These are phyloP conservation scores for Pterocles burchelli DNA, from an alignment of 2,113 vertebrate genomes.

Conservation along the genomic window DNA sequence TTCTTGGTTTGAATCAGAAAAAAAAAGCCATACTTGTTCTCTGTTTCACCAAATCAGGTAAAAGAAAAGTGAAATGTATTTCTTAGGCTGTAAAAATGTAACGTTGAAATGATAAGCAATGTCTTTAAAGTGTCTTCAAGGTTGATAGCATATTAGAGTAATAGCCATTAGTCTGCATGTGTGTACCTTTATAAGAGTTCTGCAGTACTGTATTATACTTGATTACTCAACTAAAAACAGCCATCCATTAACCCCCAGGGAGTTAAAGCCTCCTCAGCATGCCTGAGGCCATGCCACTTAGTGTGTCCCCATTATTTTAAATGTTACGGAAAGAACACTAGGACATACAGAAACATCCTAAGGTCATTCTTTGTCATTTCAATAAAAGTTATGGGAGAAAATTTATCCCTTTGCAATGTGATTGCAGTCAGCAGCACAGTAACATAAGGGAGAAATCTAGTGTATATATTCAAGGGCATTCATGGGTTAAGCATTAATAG, in stretches of 20 bases:
- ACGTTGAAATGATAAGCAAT: background rate
- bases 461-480: background rate
- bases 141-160: conserved; percentile 60
- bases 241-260: conserved; percentile 50
- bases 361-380: conserved; percentile 35
- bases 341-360: background rate
- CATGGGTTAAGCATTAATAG: background rate
- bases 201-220: conserved; percentile 42
- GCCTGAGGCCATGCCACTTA: background rate
- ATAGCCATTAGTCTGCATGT: conserved; percentile 44
- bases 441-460: background rate
- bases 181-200: background rate
- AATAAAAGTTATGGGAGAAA: background rate
- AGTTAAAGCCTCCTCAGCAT: background rate
- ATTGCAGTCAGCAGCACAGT: background rate
- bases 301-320: conserved; percentile 18
- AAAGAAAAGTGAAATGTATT: background rate
- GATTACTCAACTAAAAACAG: conserved; percentile 50
- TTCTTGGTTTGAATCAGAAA: background rate
- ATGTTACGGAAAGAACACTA: background rate
- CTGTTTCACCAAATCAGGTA: background rate
- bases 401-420: background rate
- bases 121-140: conserved; percentile 55
- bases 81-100: conserved; percentile 20
- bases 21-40: background rate